Evolutionary conservation across 2,113 vertebrate genomes (phyloP).

Genomic region (Mixornis gularis): DNA sequence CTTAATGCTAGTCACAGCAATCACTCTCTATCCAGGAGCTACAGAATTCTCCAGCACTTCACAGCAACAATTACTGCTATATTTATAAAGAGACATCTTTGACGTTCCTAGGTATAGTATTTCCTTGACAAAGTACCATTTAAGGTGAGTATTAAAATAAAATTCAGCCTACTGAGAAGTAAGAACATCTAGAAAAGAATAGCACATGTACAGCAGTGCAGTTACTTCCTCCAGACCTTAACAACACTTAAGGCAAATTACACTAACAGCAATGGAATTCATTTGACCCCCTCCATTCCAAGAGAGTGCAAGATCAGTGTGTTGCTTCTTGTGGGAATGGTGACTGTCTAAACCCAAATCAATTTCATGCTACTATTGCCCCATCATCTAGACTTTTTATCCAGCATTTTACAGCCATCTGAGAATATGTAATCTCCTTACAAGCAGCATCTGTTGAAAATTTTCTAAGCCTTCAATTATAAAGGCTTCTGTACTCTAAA

Average conservation of each 20-base stretch:
- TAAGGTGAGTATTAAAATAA: background rate
- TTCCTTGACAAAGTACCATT: slow-evolving; percentile 8
- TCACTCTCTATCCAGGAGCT: background rate
- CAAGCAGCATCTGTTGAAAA: slow-evolving; percentile 3
- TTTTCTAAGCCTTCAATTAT: slow-evolving; percentile 34
- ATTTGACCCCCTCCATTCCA: background rate
- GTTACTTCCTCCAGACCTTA: background rate
- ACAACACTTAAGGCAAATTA: background rate
- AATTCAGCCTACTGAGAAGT: background rate
- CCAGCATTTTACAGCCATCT: background rate
- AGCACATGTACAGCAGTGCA: background rate
- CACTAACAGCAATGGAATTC: background rate
- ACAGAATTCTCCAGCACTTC: background rate
- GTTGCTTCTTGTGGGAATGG: background rate
- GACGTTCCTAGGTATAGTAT: background rate
- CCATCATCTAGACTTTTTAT: background rate
- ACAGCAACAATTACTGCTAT: background rate
- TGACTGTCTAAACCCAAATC: background rate
- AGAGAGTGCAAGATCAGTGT: background rate
- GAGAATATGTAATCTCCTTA: slow-evolving; percentile 30
- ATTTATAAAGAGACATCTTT: background rate
- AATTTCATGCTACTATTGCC: background rate
- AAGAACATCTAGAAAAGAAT: background rate
- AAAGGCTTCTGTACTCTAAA: slow-evolving; percentile 2
- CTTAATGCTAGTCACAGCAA: background rate